Conservation (phyloP, 2,888 invertebrate genomes). For the Drosophila demipolita region DNA sequence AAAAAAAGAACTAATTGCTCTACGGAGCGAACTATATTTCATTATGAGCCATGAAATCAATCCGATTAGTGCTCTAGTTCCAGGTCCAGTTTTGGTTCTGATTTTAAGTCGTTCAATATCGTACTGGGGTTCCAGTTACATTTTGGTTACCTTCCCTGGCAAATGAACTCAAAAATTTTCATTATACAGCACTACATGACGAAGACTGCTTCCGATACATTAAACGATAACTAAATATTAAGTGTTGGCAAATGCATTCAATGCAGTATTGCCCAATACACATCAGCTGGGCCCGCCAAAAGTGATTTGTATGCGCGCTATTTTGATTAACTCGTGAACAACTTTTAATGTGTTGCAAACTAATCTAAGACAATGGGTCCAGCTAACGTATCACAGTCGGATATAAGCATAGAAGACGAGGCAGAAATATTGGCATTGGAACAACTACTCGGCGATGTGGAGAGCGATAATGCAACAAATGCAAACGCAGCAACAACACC, state of each 20-base stretch:
- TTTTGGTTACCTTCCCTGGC: too few relatives aligned
- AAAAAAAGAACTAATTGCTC: slow-evolving; percentile 26
- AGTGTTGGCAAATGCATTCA: slow-evolving; percentile 30
- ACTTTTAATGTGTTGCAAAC: background rate
- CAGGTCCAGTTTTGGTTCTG: background rate
- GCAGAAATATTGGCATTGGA: slow-evolving; percentile 78
- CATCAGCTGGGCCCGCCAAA: slow-evolving; percentile 61
- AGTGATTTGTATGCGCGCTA: slow-evolving; percentile 51
- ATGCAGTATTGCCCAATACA: slow-evolving; percentile 25
- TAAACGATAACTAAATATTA: background rate
- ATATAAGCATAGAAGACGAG: slow-evolving; percentile 73
- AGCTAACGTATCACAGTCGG: slow-evolving; percentile 40
- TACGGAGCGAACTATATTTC: slow-evolving; percentile 19
- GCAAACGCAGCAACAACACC: slow-evolving; percentile 29
- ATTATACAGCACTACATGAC: slow-evolving; percentile 26
- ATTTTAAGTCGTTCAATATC: background rate
- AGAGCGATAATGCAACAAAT: slow-evolving; percentile 59
- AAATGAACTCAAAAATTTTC: background rate
- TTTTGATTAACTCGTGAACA: slow-evolving; percentile 5
- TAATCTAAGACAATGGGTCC: slow-evolving; percentile 50
- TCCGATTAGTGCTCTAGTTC: background rate
- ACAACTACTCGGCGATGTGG: slow-evolving; percentile 72
- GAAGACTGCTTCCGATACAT: background rate
- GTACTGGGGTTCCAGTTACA: background rate
- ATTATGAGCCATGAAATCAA: background rate